Percentiles rank a stretch among this genome's conserved stretches.
Conservation (phyloP, 2,113 vertebrate genomes). For the Engraulis encrasicolus region DNA sequence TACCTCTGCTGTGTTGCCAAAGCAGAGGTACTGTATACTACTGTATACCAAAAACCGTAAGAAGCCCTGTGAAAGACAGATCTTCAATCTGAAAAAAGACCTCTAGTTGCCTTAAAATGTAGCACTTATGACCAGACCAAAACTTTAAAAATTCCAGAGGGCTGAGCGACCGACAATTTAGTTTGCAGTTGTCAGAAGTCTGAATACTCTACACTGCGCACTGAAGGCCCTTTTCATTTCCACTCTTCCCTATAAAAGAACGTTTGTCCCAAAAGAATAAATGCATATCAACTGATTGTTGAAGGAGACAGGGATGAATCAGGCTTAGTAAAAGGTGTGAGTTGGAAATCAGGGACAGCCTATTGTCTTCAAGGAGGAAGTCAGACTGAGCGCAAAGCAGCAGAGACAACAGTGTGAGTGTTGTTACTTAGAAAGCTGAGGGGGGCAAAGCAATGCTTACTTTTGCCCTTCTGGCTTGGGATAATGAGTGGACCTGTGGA, state of each 20-base stretch:
- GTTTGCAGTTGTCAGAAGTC: no score
- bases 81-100: no score
- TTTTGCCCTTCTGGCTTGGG: slow-evolving; percentile 44
- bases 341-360: not conserved
- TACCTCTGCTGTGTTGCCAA: no score
- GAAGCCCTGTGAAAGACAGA: no score
- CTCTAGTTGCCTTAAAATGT: no score
- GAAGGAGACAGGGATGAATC: not conserved
- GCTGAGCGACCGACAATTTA: not conserved
- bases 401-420: slow-evolving; percentile 20
- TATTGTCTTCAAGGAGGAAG: not conserved
- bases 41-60: no score
- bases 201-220: no score
- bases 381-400: not conserved
- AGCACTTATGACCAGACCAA: no score
- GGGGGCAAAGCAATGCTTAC: slow-evolving; percentile 37
- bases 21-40: no score
- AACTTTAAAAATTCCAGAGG: not conserved
- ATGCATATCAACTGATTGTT: not conserved
- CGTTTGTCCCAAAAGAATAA: not conserved
- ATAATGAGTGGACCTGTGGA: slow-evolving; percentile 45
- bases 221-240: not conserved
- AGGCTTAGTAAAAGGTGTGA: not conserved
- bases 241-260: not conserved
- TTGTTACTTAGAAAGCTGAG: not conserved